A percentile compares a stretch with the other conserved stretches of the same genome.
These are phyloP conservation scores for Brachyistius frenatus DNA, from an alignment of 2,113 vertebrate genomes.

Conservation along the genomic window DNA sequence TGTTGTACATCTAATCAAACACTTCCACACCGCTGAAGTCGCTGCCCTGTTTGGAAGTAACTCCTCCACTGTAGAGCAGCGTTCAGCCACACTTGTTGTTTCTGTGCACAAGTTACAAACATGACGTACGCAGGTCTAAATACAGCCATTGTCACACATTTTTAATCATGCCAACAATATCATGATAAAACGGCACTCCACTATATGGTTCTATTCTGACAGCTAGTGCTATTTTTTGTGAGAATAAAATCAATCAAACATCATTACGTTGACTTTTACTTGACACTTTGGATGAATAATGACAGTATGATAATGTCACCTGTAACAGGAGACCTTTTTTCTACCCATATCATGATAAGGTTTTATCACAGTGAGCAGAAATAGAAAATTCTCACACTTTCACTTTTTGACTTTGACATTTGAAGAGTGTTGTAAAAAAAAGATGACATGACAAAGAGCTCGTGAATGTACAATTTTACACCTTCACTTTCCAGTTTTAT, in stretches of 20 bases:
- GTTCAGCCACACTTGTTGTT: no score
- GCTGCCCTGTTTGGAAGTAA: no score
- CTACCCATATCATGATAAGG: neutral
- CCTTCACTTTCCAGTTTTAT: neutral
- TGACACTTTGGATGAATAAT: neutral
- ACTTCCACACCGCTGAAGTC: no score
- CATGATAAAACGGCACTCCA: no score
- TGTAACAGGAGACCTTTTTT: neutral
- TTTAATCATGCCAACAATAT: no score
- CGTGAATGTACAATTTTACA: conserved; percentile 4
- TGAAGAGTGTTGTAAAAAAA: neutral
- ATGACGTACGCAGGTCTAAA: no score
- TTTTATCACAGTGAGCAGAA: neutral
- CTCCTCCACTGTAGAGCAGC: no score
- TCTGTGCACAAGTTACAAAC: no score
- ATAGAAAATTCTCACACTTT: conserved; percentile 17
- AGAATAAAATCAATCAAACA: no score
- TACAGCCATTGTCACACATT: no score
- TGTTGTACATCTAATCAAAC: neutral
- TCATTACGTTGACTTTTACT: neutral
- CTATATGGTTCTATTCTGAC: no score
- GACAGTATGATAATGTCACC: neutral
- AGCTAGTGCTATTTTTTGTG: no score
- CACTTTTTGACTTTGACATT: conserved; percentile 1
- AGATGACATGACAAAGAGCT: neutral